phyloP scores from a whole-genome alignment of 2,113 vertebrate species.

The Cichladusa arquata region DNA sequence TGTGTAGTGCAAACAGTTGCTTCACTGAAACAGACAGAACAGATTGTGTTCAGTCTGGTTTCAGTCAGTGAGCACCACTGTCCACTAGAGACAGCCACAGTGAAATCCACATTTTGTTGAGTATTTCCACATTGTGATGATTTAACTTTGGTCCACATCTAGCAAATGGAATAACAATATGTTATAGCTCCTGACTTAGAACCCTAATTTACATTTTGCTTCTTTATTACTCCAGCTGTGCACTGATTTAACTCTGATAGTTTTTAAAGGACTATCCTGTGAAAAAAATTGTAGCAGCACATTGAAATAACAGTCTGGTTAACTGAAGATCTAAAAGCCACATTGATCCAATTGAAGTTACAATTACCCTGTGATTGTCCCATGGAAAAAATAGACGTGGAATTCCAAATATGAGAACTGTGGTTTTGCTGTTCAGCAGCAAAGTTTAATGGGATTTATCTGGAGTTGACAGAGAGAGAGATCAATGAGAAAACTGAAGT shows the following conservation, averaged over 20 bases:
- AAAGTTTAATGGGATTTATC: background rate
- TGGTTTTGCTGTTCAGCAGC: background rate
- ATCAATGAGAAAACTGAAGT: background rate
- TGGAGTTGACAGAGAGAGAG: background rate
- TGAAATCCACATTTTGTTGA: background rate
- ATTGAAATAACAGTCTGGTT: background rate
- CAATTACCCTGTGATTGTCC: background rate
- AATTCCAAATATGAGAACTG: background rate
- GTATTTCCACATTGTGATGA: background rate
- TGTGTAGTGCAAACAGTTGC: background rate
- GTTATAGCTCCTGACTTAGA: background rate
- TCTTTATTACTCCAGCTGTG: background rate
- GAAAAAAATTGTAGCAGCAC: background rate
- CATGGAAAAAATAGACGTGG: background rate
- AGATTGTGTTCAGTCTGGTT: slow-evolving; percentile 1
- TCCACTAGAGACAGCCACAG: background rate
- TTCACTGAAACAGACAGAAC: background rate
- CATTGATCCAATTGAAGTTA: background rate
- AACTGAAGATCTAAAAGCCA: background rate
- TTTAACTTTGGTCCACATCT: background rate
- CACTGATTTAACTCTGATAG: background rate
- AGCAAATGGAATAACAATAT: background rate
- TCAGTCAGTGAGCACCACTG: background rate
- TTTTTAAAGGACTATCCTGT: background rate
- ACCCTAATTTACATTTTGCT: background rate